These are phyloP conservation scores for Pocillopora grandis DNA, from an alignment of 92 coral and sea anemone genomes.

Conservation along the genomic window DNA sequence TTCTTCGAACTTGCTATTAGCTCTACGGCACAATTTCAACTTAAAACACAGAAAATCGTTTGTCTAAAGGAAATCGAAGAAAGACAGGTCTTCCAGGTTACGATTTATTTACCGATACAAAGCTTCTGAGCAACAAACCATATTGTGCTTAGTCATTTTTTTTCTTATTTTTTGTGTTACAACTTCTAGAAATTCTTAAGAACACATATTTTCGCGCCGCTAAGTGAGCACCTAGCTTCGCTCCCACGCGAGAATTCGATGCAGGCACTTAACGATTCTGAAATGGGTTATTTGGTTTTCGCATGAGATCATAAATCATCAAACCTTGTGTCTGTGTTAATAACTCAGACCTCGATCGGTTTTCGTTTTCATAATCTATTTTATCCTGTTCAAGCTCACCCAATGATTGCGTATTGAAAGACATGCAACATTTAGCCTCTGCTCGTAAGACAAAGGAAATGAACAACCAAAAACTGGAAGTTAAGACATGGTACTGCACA, in stretches of 20 bases:
- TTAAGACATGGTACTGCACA: too few species aligned
- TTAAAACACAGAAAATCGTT: not conserved
- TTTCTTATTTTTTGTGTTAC: too few species aligned
- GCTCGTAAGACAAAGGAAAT: too few species aligned
- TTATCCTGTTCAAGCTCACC: too few species aligned
- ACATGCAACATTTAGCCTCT: too few species aligned
- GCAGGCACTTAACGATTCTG: conserved; percentile 9
- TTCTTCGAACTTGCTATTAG: conserved; percentile 21
- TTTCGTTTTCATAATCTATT: too few species aligned
- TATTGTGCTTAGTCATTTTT: not conserved
- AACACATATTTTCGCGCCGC: conserved; percentile 5
- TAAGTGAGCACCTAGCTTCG: conserved; percentile 17
- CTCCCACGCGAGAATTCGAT: conserved; percentile 11
- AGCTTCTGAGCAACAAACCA: not conserved
- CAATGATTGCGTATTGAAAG: too few species aligned
- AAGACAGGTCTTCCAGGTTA: conserved; percentile 4
- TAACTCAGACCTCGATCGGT: too few species aligned
- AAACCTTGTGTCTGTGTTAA: too few species aligned
- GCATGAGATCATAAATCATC: too few species aligned
- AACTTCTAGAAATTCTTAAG: not conserved
- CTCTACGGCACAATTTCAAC: conserved; percentile 21
- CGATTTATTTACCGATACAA: not conserved
- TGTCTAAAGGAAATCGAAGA: conserved; percentile 10
- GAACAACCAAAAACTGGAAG: too few species aligned
- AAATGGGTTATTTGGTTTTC: conserved; percentile 8